Conservation (phyloP, 2,888 invertebrate species). For the Metacarcinus magister region DNA sequence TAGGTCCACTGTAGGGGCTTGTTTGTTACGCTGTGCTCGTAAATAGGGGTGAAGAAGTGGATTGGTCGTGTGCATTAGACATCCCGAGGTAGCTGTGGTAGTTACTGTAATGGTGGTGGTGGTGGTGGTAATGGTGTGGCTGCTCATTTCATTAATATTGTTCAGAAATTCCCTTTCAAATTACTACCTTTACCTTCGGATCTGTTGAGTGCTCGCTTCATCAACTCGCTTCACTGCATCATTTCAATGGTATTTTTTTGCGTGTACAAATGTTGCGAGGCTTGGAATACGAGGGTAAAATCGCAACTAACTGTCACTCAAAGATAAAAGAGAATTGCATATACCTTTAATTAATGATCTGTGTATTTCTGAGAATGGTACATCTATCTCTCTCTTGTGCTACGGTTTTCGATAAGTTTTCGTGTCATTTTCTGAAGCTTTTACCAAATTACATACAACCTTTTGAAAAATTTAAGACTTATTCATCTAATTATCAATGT, state of each 20-base stretch:
- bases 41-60: constrained; percentile 7
- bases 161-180: background rate
- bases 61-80: background rate
- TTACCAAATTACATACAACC: background rate
- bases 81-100: background rate
- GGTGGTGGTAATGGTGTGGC: background rate
- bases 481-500: no score
- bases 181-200: background rate
- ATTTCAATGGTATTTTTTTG: background rate
- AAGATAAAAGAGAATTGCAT: background rate
- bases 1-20: background rate
- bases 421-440: background rate
- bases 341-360: background rate
- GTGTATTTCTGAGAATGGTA: background rate
- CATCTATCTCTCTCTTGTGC: background rate
- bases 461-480: background rate
- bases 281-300: background rate
- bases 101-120: background rate
- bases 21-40: background rate
- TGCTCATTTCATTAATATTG: no score
- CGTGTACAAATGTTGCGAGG: background rate
- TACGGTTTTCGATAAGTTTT: background rate
- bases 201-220: background rate
- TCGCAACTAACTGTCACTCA: background rate
- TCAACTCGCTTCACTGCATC: background rate